Conservation (phyloP, 2,888 invertebrate genomes). For the Calameuta filiformis region DNA sequence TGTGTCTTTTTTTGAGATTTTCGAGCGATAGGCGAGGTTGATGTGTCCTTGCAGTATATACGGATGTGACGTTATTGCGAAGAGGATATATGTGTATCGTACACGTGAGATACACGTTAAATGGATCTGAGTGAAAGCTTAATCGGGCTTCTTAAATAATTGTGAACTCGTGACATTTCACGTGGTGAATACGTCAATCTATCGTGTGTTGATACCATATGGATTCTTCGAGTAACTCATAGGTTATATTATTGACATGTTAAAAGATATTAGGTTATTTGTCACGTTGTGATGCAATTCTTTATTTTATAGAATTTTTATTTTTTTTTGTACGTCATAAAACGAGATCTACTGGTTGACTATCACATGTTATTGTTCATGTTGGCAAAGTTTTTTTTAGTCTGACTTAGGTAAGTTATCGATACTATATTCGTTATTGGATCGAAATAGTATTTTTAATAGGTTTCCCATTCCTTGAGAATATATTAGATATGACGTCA, state of each 20-base stretch:
- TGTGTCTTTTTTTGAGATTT: neutral
- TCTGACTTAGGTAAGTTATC: neutral
- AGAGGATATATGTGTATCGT: neutral
- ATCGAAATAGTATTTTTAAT: neutral
- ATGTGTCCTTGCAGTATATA: neutral
- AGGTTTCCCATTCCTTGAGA: no score
- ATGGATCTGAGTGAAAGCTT: neutral
- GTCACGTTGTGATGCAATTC: neutral
- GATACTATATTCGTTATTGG: neutral
- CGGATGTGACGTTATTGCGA: neutral
- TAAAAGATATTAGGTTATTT: neutral
- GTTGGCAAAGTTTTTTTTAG: neutral
- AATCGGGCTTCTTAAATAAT: neutral
- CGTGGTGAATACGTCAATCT: neutral
- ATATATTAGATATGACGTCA: no score
- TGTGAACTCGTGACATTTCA: neutral
- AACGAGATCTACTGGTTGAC: neutral
- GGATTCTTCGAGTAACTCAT: neutral
- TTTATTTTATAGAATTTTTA: neutral
- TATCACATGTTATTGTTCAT: neutral
- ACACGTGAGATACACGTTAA: neutral
- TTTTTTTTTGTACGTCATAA: neutral
- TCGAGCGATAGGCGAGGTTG: neutral
- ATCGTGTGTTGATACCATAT: neutral
- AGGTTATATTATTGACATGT: neutral